These are phyloP conservation scores for Toxotes chatareus DNA, from an alignment of 2,113 vertebrate species.

Conservation along the genomic window DNA sequence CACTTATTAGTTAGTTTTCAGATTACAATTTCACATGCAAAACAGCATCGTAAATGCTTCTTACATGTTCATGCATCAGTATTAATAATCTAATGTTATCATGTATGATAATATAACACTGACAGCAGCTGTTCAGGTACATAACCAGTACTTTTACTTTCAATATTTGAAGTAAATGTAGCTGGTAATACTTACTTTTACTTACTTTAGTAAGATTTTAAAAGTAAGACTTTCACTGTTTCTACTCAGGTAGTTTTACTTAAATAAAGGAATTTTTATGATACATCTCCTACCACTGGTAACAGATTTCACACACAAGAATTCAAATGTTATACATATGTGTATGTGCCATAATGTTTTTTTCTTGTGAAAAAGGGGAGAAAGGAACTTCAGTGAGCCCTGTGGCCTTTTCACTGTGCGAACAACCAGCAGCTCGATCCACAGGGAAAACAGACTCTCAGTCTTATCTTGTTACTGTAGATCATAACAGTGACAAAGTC, in stretches of 20 bases:
- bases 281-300: neutral
- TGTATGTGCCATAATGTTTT: neutral
- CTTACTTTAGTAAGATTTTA: no score
- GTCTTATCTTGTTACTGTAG: conserved; percentile 2
- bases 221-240: no score
- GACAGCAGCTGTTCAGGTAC: neutral
- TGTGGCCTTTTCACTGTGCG: neutral
- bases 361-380: neutral
- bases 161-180: neutral
- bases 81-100: neutral
- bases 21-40: neutral
- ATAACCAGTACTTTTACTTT: neutral
- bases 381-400: neutral
- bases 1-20: neutral
- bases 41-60: no score
- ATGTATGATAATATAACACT: neutral
- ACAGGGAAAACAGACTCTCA: neutral
- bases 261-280: neutral
- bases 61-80: no score
- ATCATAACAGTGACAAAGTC: neutral
- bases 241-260: neutral
- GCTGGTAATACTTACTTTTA: neutral
- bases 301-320: neutral
- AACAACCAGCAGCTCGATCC: neutral
- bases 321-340: neutral